Evolutionary conservation across 2,888 invertebrate species (phyloP), one percentile per base, ranked within the genome.

Genomic region (Eilema depressum): DNA sequence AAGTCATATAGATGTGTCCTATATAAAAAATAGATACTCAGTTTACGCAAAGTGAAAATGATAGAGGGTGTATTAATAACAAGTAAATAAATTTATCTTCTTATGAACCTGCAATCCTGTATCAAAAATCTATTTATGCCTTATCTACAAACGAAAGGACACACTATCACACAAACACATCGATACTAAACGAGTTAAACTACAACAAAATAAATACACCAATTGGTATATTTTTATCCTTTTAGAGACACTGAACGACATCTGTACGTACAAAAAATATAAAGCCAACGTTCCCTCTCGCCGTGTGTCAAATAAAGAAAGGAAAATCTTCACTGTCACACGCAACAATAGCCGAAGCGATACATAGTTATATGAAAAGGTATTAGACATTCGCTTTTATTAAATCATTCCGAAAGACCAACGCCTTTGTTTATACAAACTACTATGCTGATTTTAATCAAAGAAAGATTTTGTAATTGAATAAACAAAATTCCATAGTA

Each of bases 201-300:
- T n/a, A 56, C 57, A 66, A 57, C 33, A 65, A 65, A 57, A 33
- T 30, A 56, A 65, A 65, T 57, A 64, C 12, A 20, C 23, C 23
- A 23, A n/a, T 25, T 26, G 47, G 74, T 76, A 75, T 79, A 80
- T 83, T 80, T 76, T 80, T 75, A 70, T 76, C 80, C 78, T 75
- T 75, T 69, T 78, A 79, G 72, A 61, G 75, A 69, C 47, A 68
- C 71, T 75, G 76, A 74, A 73, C 68, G 70, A 74, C 70, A 71
- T 74, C 72, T 74, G 56, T 74, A 62, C 69, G 57, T 66, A 71
- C 72, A 75, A 75, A 70, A 76, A 75, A 70, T 73, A 76, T 75
- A 79, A 73, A 73, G 71, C 74, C 76, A 73, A 69, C 74, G 75
- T 69, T 75, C 74, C 75, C 71, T 74, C 66, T 68, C 66, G 7